Evolutionary conservation across 2,797 vertebrate genomes (phyloP).

Genomic region (Nasua narica): DNA sequence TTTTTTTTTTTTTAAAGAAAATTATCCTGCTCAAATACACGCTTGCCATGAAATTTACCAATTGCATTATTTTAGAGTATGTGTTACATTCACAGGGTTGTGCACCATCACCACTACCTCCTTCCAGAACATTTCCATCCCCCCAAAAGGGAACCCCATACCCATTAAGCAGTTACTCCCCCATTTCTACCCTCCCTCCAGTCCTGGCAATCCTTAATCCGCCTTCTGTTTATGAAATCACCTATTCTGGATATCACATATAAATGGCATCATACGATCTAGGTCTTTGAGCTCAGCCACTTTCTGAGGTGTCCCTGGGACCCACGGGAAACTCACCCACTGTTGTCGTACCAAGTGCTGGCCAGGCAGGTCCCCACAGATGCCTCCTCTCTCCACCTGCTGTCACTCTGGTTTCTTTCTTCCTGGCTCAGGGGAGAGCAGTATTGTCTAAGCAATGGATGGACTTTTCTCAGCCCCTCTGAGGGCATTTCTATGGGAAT

Average conservation of each 20-base stretch:
- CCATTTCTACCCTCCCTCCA: neutral
- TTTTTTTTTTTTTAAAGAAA: neutral
- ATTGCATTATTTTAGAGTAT: neutral
- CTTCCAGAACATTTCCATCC: neutral
- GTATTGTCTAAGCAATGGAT: neutral
- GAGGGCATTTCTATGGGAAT: neutral
- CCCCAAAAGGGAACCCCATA: neutral
- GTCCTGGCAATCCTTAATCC: neutral
- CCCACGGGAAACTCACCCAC: neutral
- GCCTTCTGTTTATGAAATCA: neutral
- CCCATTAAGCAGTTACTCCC: neutral
- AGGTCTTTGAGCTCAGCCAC: neutral
- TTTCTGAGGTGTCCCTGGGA: neutral
- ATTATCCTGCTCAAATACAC: neutral
- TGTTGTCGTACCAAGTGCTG: neutral
- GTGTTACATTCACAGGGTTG: neutral
- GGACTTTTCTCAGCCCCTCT: neutral
- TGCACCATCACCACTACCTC: neutral
- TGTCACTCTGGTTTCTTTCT: neutral
- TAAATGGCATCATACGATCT: neutral
- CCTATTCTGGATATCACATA: neutral
- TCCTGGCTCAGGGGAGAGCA: neutral
- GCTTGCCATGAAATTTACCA: neutral
- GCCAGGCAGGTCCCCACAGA: neutral
- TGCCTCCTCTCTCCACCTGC: neutral